Conservation (phyloP, 1,140 invertebrate genomes). For the Antheraea mylitta region DNA sequence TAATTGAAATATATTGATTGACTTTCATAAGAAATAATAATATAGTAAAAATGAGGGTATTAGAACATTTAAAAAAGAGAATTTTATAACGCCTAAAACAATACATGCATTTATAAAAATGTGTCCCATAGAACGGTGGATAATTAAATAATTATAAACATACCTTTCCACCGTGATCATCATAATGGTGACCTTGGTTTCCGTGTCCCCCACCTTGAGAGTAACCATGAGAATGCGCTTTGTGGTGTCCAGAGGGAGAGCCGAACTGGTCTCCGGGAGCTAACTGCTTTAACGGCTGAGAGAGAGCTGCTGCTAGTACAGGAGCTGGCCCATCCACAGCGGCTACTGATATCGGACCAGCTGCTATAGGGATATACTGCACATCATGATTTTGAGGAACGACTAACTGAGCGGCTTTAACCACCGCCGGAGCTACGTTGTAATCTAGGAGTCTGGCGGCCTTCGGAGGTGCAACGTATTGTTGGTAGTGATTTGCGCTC, state of each 20-base stretch:
- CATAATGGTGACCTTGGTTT: conserved; percentile 41
- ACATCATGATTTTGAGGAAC: conserved; percentile 10
- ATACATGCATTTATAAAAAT: too few species aligned
- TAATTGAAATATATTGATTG: too few species aligned
- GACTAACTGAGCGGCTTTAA: neutral
- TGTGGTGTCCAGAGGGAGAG: conserved; percentile 41
- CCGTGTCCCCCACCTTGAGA: conserved; percentile 44
- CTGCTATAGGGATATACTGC: conserved; percentile 20
- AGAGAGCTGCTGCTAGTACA: conserved; percentile 14
- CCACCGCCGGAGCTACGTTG: neutral
- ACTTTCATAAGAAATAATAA: too few species aligned
- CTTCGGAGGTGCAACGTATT: conserved; percentile 46
- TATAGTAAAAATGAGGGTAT: too few species aligned
- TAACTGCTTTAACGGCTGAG: conserved; percentile 22
- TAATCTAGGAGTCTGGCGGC: conserved; percentile 52
- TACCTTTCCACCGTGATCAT: conserved; percentile 53
- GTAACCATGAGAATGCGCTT: conserved; percentile 36
- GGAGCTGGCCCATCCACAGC: conserved; percentile 18
- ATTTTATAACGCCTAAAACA: too few species aligned
- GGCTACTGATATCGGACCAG: conserved; percentile 18
- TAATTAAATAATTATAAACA: neutral
- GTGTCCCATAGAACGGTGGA: too few species aligned
- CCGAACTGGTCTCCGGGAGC: conserved; percentile 36
- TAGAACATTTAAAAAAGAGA: too few species aligned
- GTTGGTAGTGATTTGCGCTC: conserved; percentile 68